These are phyloP conservation scores for Erebia epiphron DNA, from an alignment of 2,888 invertebrate genomes.

Conservation along the genomic window DNA sequence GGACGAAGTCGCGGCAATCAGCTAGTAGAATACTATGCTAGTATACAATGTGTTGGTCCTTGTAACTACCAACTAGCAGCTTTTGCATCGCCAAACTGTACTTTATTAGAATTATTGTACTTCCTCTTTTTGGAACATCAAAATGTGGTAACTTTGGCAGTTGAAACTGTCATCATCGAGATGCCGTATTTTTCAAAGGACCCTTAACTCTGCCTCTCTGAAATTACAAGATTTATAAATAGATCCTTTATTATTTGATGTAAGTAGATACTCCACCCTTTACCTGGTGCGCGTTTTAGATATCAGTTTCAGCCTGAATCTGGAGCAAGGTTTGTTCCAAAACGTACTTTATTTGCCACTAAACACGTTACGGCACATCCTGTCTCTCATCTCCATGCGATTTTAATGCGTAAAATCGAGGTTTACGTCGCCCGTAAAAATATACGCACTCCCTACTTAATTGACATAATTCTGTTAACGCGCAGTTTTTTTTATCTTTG, in stretches of 20 bases:
- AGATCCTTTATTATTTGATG: not conserved
- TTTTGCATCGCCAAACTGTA: too few relatives aligned
- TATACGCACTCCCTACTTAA: conserved; percentile 31
- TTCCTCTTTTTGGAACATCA: too few relatives aligned
- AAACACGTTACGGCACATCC: conserved; percentile 58
- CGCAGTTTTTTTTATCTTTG: conserved; percentile 7
- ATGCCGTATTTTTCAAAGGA: too few relatives aligned
- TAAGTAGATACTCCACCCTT: not conserved
- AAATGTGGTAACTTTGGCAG: too few relatives aligned
- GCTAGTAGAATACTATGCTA: too few relatives aligned
- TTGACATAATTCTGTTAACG: conserved; percentile 32
- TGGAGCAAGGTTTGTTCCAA: conserved; percentile 59
- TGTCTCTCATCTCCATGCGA: conserved; percentile 49
- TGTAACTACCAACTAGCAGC: too few relatives aligned
- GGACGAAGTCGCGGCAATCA: too few relatives aligned
- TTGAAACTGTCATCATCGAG: too few relatives aligned
- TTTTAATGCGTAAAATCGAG: conserved; percentile 57
- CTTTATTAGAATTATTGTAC: too few relatives aligned
- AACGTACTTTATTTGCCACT: conserved; percentile 60
- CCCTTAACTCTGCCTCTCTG: too few relatives aligned
- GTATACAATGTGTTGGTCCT: too few relatives aligned
- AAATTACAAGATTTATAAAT: not conserved
- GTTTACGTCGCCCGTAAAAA: conserved; percentile 52
- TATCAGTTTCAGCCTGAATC: conserved; percentile 45
- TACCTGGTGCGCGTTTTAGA: conserved; percentile 4